These are phyloP conservation scores for Saturnia japonica DNA, from an alignment of 2,888 invertebrate genomes.

Conservation along the genomic window DNA sequence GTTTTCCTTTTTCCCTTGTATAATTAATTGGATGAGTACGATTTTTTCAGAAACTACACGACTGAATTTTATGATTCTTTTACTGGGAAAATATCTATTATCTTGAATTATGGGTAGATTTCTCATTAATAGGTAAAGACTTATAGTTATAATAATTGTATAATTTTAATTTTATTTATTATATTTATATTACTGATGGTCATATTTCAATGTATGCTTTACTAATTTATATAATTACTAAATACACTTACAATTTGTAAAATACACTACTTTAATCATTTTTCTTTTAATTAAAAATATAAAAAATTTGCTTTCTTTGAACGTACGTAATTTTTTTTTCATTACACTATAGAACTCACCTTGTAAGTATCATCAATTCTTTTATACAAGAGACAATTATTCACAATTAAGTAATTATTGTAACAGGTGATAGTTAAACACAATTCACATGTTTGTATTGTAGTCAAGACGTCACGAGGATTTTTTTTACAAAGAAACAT, in stretches of 20 bases:
- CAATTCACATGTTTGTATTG: background rate
- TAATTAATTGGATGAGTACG: no score
- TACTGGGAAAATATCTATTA: no score
- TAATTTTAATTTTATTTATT: background rate
- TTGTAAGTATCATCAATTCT: background rate
- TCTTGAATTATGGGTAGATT: no score
- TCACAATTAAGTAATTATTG: conserved; percentile 2
- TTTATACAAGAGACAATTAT: background rate
- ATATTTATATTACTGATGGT: background rate
- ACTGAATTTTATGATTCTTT: no score
- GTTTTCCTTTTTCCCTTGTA: no score
- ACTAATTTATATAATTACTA: no score
- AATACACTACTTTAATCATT: no score
- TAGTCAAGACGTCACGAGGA: background rate
- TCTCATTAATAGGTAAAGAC: no score
- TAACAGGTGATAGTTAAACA: background rate
- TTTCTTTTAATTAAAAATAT: no score
- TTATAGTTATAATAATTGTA: no score
- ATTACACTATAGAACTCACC: background rate
- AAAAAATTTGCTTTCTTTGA: background rate
- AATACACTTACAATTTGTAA: no score
- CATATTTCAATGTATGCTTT: background rate
- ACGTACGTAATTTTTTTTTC: background rate
- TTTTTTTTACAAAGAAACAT: background rate
- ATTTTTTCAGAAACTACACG: no score